Evolutionary conservation across 1,140 invertebrate species (phyloP).

Genomic region (Cataglyphis hispanica): DNA sequence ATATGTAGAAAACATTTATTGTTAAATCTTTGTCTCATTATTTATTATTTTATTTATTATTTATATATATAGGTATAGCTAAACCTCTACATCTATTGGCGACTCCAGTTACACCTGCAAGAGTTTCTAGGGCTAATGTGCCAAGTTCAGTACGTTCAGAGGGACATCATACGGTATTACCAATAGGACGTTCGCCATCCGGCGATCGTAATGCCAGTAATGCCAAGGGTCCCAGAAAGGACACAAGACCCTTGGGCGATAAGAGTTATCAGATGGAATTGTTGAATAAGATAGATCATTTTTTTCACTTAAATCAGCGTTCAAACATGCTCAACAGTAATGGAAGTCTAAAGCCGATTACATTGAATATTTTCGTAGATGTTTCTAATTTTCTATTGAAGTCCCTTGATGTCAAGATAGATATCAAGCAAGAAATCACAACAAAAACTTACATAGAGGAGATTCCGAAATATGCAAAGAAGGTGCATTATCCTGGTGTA

Average conservation of each 20-base stretch:
- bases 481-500: slow-evolving; percentile 87
- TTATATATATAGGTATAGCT: slow-evolving; percentile 36
- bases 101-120: slow-evolving; percentile 68
- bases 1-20: no score
- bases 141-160: slow-evolving; percentile 29
- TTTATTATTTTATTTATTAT: not conserved
- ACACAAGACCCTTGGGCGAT: slow-evolving; percentile 80
- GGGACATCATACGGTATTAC: slow-evolving; percentile 29
- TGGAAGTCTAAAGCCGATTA: slow-evolving; percentile 81
- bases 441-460: slow-evolving; percentile 81
- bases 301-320: slow-evolving; percentile 73
- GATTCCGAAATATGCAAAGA: slow-evolving; percentile 86
- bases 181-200: slow-evolving; percentile 76
- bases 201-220: slow-evolving; percentile 77
- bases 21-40: not conserved
- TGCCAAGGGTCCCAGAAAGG: slow-evolving; percentile 77
- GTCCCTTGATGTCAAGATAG: slow-evolving; percentile 74
- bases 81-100: slow-evolving; percentile 58
- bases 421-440: slow-evolving; percentile 76
- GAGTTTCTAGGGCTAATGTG: slow-evolving; percentile 1
- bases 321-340: slow-evolving; percentile 77
- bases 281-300: slow-evolving; percentile 80
- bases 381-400: slow-evolving; percentile 76
- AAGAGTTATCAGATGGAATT: slow-evolving; percentile 80
- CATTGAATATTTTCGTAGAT: slow-evolving; percentile 82